Percentiles rank a stretch among this genome's conserved stretches.
phyloP scores from a whole-genome alignment of 2,797 vertebrate species.

The Mormyrops attenuatus region DNA sequence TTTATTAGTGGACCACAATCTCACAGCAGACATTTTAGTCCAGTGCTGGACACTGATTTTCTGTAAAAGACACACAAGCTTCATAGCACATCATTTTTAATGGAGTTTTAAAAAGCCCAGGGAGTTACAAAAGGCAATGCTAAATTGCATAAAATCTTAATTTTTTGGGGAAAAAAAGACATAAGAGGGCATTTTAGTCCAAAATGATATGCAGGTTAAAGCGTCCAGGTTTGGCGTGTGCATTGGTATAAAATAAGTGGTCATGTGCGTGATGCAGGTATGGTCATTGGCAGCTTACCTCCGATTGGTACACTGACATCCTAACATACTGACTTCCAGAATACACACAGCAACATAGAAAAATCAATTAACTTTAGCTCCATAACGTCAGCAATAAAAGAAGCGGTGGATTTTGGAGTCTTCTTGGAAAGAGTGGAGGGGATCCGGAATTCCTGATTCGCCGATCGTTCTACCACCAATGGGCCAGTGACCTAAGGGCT shows the following conservation, averaged over 20 bases:
- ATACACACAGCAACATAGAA: neutral
- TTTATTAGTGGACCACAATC: slow-evolving; percentile 39
- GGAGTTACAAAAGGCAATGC: neutral
- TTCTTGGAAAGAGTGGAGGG: neutral
- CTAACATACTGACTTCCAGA: neutral
- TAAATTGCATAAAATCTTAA: neutral
- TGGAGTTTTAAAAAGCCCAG: neutral
- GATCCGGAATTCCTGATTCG: neutral
- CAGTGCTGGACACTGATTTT: neutral
- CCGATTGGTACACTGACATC: neutral
- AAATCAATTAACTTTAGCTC: neutral
- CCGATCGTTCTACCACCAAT: neutral
- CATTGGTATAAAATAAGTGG: neutral
- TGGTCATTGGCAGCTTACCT: neutral
- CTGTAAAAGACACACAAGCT: neutral
- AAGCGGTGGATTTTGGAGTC: neutral
- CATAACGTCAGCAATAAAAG: neutral
- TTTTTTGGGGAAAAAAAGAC: neutral
- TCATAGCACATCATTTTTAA: neutral
- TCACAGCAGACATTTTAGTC: neutral
- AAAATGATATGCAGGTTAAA: neutral
- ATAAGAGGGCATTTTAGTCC: neutral
- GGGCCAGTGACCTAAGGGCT: neutral
- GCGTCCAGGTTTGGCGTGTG: neutral
- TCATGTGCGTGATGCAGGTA: neutral